Evolutionary conservation across 2,888 invertebrate genomes (phyloP), one percentile per base, ranked within the genome.

Genomic region (Rhagophthalmus giganteus): DNA sequence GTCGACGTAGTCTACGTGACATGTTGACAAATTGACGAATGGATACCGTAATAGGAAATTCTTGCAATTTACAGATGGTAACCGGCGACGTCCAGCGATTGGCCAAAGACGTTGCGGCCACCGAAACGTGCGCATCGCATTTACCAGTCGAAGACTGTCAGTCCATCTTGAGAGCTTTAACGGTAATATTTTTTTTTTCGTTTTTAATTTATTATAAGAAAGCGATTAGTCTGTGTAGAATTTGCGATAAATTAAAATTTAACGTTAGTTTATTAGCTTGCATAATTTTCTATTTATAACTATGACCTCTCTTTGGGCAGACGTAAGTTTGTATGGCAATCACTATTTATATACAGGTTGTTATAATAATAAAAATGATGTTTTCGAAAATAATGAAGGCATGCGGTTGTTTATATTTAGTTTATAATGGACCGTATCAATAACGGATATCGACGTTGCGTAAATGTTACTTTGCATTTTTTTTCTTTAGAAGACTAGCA

Each of bases 71-170:
- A 35, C 66, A 77, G 75, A 75, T 71, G 27, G 67, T 78, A 31
- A 68, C 71, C 55, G 74, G 73, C 40, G 85, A 86, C 74, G 80
- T 90, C 72, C 83, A 84, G 73, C 81, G 80, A 68, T 80, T 90
- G 64, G 83, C 85, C 64, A 79, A 80, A 72, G 84, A 84, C 65
- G 79, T 89, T 60, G 80, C 79, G 62, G 78, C 78, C 61, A 82
- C 87, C 56, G 88, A 89, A 77, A 79, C 79, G 57, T 80, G 80
- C 61, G 81, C 88, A 62, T 79, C 81, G 47, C 81, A 82, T 67
- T 79, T 90, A 60, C 88, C 90, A 10, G 79, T 81, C 59, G 83
- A 84, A 69, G 87, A 82, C 70, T 81, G 88, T 63, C 82, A 83
- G 58, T 80, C 82, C 42, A 88, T 90, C 86, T 80, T 86, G 59